phyloP scores from a whole-genome alignment of 1,140 invertebrate species.

The Drosophila seguyi region DNA sequence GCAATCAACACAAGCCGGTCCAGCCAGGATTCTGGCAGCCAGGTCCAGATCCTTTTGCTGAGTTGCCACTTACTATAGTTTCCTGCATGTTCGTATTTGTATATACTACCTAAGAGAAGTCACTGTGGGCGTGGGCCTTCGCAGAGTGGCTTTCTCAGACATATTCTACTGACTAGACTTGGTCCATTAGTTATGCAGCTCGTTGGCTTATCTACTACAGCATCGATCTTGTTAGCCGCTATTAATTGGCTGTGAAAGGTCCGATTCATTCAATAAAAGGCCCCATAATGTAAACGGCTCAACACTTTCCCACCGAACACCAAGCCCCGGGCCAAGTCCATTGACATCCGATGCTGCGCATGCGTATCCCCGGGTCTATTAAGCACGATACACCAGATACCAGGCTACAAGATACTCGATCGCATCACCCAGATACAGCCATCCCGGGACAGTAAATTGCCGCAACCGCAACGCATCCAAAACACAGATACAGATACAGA shows the following conservation, averaged over 20 bases:
- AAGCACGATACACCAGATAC: conserved; percentile 70
- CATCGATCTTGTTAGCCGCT: conserved; percentile 80
- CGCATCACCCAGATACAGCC: conserved; percentile 62
- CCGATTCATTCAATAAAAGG: conserved; percentile 78
- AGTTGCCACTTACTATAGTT: not conserved
- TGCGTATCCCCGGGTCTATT: conserved; percentile 57
- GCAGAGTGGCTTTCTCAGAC: conserved; percentile 21
- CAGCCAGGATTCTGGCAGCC: conserved; percentile 16
- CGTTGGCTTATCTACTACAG: conserved; percentile 61
- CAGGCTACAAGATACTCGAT: conserved; percentile 43
- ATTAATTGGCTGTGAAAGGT: conserved; percentile 82
- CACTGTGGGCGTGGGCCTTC: conserved; percentile 8
- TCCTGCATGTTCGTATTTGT: not conserved
- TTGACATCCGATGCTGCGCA: conserved; percentile 66
- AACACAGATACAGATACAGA: conserved; percentile 23
- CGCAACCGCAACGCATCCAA: conserved; percentile 55
- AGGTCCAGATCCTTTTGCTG: not conserved
- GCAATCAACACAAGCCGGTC: conserved; percentile 68
- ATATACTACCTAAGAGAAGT: not conserved
- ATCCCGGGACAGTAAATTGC: conserved; percentile 63
- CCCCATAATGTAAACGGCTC: conserved; percentile 71
- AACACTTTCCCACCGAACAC: conserved; percentile 74
- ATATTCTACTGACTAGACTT: conserved; percentile 4
- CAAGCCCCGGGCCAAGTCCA: conserved; percentile 52
- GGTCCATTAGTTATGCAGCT: conserved; percentile 71